A percentile compares a stretch with the other conserved stretches of the same genome.
Conservation (phyloP, 2,888 invertebrate species). For the Eubasilissa splendida region DNA sequence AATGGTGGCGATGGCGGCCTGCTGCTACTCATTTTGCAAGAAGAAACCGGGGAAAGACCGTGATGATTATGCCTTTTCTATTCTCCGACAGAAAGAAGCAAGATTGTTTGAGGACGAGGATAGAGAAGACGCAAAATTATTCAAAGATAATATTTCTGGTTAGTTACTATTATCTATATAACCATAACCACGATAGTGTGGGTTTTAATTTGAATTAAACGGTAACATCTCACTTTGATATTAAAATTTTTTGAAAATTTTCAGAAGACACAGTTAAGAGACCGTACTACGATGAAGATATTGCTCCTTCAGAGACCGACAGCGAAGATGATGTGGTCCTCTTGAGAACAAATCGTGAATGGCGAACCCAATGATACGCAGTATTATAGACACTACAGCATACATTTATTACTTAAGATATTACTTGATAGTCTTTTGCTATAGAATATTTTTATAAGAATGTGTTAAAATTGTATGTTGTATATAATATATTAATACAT, state of each 20-base stretch:
- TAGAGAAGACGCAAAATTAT: conserved; percentile 67
- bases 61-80: conserved; percentile 74
- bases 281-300: conserved; percentile 82
- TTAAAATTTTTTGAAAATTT: conserved; percentile 39
- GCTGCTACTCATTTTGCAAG: conserved; percentile 73
- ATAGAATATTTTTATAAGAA: too few relatives aligned
- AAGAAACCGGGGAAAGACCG: conserved; percentile 64
- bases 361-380: conserved; percentile 46
- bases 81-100: conserved; percentile 70
- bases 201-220: too few relatives aligned
- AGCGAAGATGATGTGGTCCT: conserved; percentile 74
- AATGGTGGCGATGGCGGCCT: conserved; percentile 71
- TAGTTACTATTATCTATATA: background rate
- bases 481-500: too few relatives aligned
- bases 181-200: too few relatives aligned
- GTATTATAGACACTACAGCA: conserved; percentile 12
- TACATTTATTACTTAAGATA: background rate
- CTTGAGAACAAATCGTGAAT: conserved; percentile 65
- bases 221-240: too few relatives aligned
- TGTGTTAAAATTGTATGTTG: too few relatives aligned
- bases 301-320: conserved; percentile 73
- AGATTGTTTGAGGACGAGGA: conserved; percentile 71
- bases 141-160: conserved; percentile 62
- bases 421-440: too few relatives aligned
- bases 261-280: conserved; percentile 67